phyloP scores from a whole-genome alignment of 1,140 invertebrate species.

The Tribolium castaneum region DNA sequence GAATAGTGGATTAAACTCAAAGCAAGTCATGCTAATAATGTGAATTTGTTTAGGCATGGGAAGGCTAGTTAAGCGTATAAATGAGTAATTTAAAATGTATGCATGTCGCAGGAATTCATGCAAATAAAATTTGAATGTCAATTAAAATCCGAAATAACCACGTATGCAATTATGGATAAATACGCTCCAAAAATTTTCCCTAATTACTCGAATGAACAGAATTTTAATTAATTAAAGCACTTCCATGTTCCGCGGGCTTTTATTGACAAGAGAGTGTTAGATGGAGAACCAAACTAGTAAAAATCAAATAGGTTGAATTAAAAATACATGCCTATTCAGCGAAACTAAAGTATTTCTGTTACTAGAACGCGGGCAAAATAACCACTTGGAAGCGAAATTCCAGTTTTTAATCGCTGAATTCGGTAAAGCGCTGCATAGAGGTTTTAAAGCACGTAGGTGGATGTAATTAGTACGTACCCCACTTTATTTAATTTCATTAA shows the following conservation, averaged over 20 bases:
- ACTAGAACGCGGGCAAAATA: background rate
- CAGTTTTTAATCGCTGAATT: background rate
- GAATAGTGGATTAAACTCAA: background rate
- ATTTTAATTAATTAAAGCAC: constrained; percentile 35
- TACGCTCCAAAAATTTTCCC: constrained; percentile 16
- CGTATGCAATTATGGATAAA: constrained; percentile 31
- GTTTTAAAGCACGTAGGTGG: background rate
- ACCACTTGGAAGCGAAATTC: background rate
- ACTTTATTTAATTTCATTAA: constrained; percentile 26
- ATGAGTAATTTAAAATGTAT: constrained; percentile 22
- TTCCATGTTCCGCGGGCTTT: constrained; percentile 5
- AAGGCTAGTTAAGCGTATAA: constrained; percentile 13
- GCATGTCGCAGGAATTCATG: constrained; percentile 13
- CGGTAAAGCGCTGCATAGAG: background rate
- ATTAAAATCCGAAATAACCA: constrained; percentile 28
- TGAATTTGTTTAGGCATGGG: constrained; percentile 4
- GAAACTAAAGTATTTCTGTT: background rate
- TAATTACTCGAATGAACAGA: constrained; percentile 34
- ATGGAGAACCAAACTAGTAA: constrained; percentile 19
- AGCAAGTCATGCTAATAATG: background rate
- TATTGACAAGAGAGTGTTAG: constrained; percentile 27
- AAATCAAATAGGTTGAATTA: background rate
- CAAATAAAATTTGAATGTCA: constrained; percentile 32
- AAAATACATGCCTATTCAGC: background rate
- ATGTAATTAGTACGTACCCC: constrained; percentile 5